Percentiles rank a stretch among this genome's conserved stretches.
Evolutionary conservation across 2,113 vertebrate species (phyloP).

Genomic region (Anarrhichthys ocellatus): DNA sequence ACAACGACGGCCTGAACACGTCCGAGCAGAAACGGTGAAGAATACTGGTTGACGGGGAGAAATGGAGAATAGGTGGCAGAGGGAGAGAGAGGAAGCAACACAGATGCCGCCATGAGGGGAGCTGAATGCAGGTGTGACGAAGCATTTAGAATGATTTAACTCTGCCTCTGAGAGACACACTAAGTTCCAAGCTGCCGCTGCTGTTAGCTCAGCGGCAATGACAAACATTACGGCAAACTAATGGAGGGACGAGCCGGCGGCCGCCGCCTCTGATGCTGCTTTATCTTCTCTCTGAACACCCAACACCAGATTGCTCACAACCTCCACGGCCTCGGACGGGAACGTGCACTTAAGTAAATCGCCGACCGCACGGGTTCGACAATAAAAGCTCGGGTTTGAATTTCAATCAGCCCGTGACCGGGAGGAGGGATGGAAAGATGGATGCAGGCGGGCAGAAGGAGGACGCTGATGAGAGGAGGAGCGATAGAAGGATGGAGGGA

Average conservation of each 20-base stretch:
- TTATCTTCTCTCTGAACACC: slow-evolving; percentile 69
- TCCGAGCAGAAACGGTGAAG: neutral
- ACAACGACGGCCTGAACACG: neutral
- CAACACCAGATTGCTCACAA: slow-evolving; percentile 56
- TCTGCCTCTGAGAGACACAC: slow-evolving; percentile 36
- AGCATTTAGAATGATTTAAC: slow-evolving; percentile 21
- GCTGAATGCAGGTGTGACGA: slow-evolving; percentile 17
- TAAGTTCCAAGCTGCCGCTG: slow-evolving; percentile 41
- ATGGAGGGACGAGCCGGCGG: slow-evolving; percentile 38
- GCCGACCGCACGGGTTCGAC: slow-evolving; percentile 35
- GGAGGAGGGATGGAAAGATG: slow-evolving; percentile 65
- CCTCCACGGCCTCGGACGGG: slow-evolving; percentile 49
- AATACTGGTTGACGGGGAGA: neutral
- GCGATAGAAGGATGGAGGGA: slow-evolving; percentile 60
- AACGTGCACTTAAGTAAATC: slow-evolving; percentile 66
- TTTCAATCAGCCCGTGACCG: slow-evolving; percentile 69
- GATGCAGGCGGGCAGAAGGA: slow-evolving; percentile 57
- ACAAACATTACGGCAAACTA: slow-evolving; percentile 67
- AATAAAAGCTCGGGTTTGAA: slow-evolving; percentile 70
- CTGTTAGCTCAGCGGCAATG: slow-evolving; percentile 45
- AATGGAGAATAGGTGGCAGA: slow-evolving; percentile 7
- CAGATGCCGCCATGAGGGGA: slow-evolving; percentile 14
- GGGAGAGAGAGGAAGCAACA: slow-evolving; percentile 18
- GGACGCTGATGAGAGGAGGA: slow-evolving; percentile 63
- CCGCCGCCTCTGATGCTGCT: slow-evolving; percentile 46